Evolutionary conservation across 2,888 invertebrate species (phyloP).

Genomic region (Oegoconia quadripuncta): DNA sequence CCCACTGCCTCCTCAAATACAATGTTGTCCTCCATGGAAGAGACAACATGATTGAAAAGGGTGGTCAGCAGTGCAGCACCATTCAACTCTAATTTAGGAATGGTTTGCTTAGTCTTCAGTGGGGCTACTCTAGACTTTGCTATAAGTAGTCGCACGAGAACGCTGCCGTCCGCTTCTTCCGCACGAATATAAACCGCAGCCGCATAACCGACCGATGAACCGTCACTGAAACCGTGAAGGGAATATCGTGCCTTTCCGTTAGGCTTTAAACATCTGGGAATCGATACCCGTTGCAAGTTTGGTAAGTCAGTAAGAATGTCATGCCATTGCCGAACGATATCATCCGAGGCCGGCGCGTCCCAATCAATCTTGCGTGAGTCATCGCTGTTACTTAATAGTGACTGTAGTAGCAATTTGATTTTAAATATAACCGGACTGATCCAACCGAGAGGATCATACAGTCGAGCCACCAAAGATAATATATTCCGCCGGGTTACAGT

Average conservation of each 20-base stretch:
- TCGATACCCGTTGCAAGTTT: not conserved
- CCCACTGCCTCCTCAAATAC: not conserved
- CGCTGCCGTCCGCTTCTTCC: not conserved
- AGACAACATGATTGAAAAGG: not conserved
- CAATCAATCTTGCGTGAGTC: not conserved
- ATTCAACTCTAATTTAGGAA: constrained; percentile 3
- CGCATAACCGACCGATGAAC: not conserved
- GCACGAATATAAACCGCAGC: not conserved
- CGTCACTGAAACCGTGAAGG: constrained; percentile 4
- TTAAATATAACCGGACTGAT: not conserved
- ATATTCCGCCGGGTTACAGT: not conserved
- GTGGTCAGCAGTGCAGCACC: not conserved
- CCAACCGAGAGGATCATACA: constrained; percentile 3
- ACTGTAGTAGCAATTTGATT: not conserved
- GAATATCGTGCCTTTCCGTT: not conserved
- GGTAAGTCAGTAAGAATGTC: not conserved
- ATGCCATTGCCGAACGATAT: not conserved
- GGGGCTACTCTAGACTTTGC: constrained; percentile 1
- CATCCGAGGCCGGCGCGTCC: not conserved
- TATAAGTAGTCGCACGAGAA: not conserved
- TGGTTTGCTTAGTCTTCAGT: not conserved
- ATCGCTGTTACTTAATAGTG: not conserved
- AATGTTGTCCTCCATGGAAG: not conserved
- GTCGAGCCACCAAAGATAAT: not conserved
- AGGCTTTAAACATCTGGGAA: not conserved